A percentile compares a stretch with the other conserved stretches of the same genome.
Evolutionary conservation across 2,888 invertebrate species (phyloP).

Genomic region (Eristalis intricaria): DNA sequence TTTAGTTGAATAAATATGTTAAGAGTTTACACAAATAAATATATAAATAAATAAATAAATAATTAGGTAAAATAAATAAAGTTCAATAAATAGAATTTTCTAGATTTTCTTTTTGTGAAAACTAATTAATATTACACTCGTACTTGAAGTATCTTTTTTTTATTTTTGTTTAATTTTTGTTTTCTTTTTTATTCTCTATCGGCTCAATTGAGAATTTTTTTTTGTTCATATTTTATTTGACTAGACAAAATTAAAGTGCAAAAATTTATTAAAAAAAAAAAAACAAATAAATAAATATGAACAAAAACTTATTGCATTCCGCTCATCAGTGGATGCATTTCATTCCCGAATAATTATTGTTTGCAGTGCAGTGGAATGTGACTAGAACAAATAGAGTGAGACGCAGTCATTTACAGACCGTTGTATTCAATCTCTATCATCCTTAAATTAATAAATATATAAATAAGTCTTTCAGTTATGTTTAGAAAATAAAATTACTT

Average conservation of each 20-base stretch:
- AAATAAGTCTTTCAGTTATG: slow-evolving; percentile 55
- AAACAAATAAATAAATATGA: too few relatives aligned
- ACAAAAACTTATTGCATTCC: background rate
- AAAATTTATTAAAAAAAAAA: background rate
- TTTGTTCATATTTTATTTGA: slow-evolving; percentile 72
- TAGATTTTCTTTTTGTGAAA: slow-evolving; percentile 50
- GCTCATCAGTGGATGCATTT: background rate
- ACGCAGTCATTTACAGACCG: background rate
- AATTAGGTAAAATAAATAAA: slow-evolving; percentile 51
- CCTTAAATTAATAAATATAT: slow-evolving; percentile 31
- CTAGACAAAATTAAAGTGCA: slow-evolving; percentile 72
- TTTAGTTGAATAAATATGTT: slow-evolving; percentile 54
- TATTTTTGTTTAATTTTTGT: slow-evolving; percentile 43
- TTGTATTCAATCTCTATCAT: slow-evolving; percentile 6
- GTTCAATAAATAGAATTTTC: slow-evolving; percentile 69
- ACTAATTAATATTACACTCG: slow-evolving; percentile 63
- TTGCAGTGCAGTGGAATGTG: slow-evolving; percentile 55
- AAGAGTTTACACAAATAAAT: slow-evolving; percentile 50
- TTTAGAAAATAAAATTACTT: slow-evolving; percentile 46
- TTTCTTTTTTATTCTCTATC: slow-evolving; percentile 57
- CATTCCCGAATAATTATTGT: background rate
- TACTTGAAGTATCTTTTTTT: slow-evolving; percentile 45
- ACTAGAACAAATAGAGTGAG: slow-evolving; percentile 63
- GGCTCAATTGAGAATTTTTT: slow-evolving; percentile 52
- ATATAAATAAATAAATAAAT: slow-evolving; percentile 30